Conservation (phyloP, 2,888 invertebrate species). For the Ennomos quercinarius region DNA sequence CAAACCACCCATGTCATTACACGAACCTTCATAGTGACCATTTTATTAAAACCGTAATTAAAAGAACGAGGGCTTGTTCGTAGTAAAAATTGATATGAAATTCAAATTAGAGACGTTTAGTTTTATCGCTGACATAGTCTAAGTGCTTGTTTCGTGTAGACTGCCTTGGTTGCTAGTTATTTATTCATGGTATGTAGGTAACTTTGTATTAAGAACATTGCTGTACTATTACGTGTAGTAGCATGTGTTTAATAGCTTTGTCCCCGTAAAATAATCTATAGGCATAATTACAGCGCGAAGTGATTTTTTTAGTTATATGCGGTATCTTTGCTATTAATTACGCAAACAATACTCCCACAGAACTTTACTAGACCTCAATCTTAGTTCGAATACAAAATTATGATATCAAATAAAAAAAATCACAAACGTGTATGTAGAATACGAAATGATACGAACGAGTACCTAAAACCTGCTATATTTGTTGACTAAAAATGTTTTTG, state of each 20-base stretch:
- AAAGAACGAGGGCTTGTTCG: constrained; percentile 24
- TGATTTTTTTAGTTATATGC: no score
- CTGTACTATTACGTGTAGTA: no score
- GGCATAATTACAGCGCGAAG: no score
- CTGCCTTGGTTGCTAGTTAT: constrained; percentile 2
- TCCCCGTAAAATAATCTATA: no score
- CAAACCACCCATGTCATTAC: constrained; percentile 55
- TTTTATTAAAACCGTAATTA: constrained; percentile 33
- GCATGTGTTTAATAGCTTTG: no score
- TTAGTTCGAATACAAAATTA: no score
- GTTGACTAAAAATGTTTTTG: constrained; percentile 24
- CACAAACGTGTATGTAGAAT: background rate
- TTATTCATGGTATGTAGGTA: constrained; percentile 9
- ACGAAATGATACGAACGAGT: constrained; percentile 4
- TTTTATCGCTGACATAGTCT: constrained; percentile 16
- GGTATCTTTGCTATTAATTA: no score
- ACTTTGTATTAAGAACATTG: no score
- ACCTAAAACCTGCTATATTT: constrained; percentile 22
- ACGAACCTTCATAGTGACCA: constrained; percentile 43
- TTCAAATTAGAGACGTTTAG: constrained; percentile 23
- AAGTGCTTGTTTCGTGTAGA: constrained; percentile 15
- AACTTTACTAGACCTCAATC: no score
- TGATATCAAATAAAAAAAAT: no score
- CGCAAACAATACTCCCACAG: no score
- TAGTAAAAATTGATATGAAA: constrained; percentile 26